phyloP scores from a whole-genome alignment of 2,888 invertebrate species.

The Sipha maydis region DNA sequence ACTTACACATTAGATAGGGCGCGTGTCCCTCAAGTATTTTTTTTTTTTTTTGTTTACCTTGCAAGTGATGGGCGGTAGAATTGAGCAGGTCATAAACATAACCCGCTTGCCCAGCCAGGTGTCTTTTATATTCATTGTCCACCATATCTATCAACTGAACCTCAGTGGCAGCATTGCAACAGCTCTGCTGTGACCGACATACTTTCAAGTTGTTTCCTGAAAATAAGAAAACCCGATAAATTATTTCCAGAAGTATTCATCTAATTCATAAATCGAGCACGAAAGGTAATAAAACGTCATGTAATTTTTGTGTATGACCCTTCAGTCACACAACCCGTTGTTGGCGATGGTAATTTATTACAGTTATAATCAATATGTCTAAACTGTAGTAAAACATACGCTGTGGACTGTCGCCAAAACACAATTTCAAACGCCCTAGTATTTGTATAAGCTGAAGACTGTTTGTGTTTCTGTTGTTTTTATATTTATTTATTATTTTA shows the following conservation, averaged over 20 bases:
- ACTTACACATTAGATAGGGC: not conserved
- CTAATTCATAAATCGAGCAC: not conserved
- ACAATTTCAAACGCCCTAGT: conserved; percentile 14
- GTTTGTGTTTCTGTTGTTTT: conserved; percentile 35
- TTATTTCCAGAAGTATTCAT: not conserved
- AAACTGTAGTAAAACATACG: not conserved
- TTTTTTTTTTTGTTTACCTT: conserved; percentile 73
- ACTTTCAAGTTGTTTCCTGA: conserved; percentile 63
- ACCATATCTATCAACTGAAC: conserved; percentile 72
- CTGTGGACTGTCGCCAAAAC: conserved; percentile 39
- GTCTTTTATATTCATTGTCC: conserved; percentile 75
- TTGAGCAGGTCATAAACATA: conserved; percentile 80
- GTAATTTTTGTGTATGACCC: not conserved
- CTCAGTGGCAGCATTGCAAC: conserved; percentile 78
- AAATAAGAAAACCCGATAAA: conserved; percentile 26
- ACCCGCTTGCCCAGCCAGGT: conserved; percentile 78
- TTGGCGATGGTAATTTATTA: not conserved
- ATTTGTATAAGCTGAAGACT: not conserved
- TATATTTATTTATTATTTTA: conserved; percentile 45
- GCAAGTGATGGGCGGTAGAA: conserved; percentile 78
- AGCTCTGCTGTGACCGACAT: conserved; percentile 66
- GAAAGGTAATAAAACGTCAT: not conserved
- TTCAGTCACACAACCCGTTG: not conserved
- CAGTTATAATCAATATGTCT: conserved; percentile 32
- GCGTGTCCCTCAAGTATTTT: conserved; percentile 1